Base-by-base conservation (phyloP, 2,113 vertebrate species). In the Chamaea fasciata region DNA sequence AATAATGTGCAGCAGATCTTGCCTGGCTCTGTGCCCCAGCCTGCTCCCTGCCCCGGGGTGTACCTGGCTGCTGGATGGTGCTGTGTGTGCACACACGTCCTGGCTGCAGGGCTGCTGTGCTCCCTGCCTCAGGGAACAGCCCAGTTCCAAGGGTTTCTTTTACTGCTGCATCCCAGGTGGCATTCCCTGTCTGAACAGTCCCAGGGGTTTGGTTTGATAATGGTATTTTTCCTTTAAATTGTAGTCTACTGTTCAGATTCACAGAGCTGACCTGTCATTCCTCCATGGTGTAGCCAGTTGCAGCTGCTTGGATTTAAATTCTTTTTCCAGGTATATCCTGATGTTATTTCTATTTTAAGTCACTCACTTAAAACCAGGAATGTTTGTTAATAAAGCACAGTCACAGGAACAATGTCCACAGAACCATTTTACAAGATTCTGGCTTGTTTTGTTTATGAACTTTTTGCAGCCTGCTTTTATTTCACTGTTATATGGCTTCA, bases 71-170 rank as follows among this genome's bases (percentile, higher is more conserved):
- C 3, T 44, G 67, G 18, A 7, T 39, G 49, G 22, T n/a, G 91
- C 74, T 60, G 1, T 13, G 41, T 22, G 26, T 19, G 47, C 9
- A 20, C 30, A 9, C 20, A 6, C 2, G 10, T 37, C 57, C 37
- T 20, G 55, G 1, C 28, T 44, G 27, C 24, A 2, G 13, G 37
- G 28, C 21, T 13, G 19, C 1, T 42, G n/a, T 1, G 26, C 30
- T 64, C 52, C 47, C 37, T 56, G 56, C 4, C 1, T 3, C 3
- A 49, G 28, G n/a, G 37, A 46, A 47, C 16, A 83, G 44, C n/a
- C 10, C n/a, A 30, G 0, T 39, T 24, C 23, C 9, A 39, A 75
- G 49, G 47, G 23, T 7, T 53, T 23, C 28, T 37, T 30, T 53
- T 35, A 31, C 13, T 79, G 31, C 31, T 79, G 39, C 56, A 37